Evolutionary conservation across 2,888 invertebrate species (phyloP).

Genomic region (Tetheella fluctuosa): DNA sequence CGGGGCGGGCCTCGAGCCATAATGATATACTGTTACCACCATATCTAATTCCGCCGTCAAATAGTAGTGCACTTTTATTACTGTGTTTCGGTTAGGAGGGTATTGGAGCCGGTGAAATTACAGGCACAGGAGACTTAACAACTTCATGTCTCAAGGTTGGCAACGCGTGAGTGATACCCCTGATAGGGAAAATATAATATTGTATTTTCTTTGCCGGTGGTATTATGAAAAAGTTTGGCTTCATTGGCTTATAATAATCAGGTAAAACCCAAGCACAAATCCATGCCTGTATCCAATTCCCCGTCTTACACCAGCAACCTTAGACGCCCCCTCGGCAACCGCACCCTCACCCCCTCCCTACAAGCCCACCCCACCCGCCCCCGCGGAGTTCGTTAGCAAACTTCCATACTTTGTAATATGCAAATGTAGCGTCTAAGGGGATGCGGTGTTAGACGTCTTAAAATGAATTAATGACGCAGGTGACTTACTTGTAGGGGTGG

Average conservation of each 20-base stretch:
- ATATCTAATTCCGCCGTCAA: too few relatives aligned
- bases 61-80: too few relatives aligned
- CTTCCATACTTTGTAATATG: slow-evolving; percentile 85
- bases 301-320: slow-evolving; percentile 80
- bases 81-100: too few relatives aligned
- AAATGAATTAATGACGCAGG: slow-evolving; percentile 84
- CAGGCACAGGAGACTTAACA: too few relatives aligned
- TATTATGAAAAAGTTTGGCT: background rate
- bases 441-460: slow-evolving; percentile 74
- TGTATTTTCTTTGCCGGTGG: too few relatives aligned
- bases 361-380: slow-evolving; percentile 27
- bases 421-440: slow-evolving; percentile 79
- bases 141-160: too few relatives aligned
- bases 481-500: slow-evolving; percentile 52
- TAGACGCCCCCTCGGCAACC: slow-evolving; percentile 55
- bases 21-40: too few relatives aligned
- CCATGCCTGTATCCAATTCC: slow-evolving; percentile 76
- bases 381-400: slow-evolving; percentile 76
- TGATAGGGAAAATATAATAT: too few relatives aligned
- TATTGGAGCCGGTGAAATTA: too few relatives aligned
- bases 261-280: slow-evolving; percentile 31
- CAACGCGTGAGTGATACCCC: too few relatives aligned
- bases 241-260: slow-evolving; percentile 9
- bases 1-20: too few relatives aligned
- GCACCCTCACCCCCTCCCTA: slow-evolving; percentile 33